Percentiles rank a stretch among this genome's conserved stretches.
Evolutionary conservation across 2,888 invertebrate species (phyloP).

Genomic region (Brachyptera risi): DNA sequence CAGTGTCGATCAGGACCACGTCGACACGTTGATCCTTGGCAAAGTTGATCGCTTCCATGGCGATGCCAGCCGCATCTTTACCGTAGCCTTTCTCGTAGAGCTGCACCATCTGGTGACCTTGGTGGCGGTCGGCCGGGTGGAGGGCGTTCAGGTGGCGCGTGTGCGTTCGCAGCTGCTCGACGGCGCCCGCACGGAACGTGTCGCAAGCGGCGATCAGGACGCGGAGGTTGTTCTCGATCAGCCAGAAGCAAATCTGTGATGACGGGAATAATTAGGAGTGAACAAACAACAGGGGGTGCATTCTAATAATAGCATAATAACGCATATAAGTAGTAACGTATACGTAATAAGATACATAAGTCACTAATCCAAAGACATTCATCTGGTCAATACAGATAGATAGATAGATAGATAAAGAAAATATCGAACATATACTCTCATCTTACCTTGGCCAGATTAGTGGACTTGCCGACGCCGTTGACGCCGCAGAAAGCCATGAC

Average conservation of each 20-base stretch:
- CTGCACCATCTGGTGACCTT: conserved; percentile 76
- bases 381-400: too few relatives aligned
- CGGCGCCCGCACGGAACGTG: conserved; percentile 98
- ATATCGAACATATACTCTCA: neutral
- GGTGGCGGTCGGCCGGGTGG: conserved; percentile 63
- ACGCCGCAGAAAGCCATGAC: conserved; percentile 97
- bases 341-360: too few relatives aligned
- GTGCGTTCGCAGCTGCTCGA: conserved; percentile 96
- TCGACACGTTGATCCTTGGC: conserved; percentile 80
- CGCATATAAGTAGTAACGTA: too few relatives aligned
- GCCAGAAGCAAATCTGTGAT: conserved; percentile 89
- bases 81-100: conserved; percentile 82
- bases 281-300: too few relatives aligned
- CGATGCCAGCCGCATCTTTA: conserved; percentile 98
- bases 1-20: conserved; percentile 96
- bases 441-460: conserved; percentile 86
- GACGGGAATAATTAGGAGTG: too few relatives aligned
- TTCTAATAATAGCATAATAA: too few relatives aligned
- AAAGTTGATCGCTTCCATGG: conserved; percentile 91
- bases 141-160: conserved; percentile 87
- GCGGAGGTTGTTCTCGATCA: conserved; percentile 93
- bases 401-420: too few relatives aligned
- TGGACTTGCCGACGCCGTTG: conserved; percentile 98
- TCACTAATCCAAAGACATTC: too few relatives aligned
- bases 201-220: conserved; percentile 99